Evolutionary conservation across 2,797 vertebrate species (phyloP), one percentile per base, ranked within the genome.

Genomic region (Miichthys miiuy): DNA sequence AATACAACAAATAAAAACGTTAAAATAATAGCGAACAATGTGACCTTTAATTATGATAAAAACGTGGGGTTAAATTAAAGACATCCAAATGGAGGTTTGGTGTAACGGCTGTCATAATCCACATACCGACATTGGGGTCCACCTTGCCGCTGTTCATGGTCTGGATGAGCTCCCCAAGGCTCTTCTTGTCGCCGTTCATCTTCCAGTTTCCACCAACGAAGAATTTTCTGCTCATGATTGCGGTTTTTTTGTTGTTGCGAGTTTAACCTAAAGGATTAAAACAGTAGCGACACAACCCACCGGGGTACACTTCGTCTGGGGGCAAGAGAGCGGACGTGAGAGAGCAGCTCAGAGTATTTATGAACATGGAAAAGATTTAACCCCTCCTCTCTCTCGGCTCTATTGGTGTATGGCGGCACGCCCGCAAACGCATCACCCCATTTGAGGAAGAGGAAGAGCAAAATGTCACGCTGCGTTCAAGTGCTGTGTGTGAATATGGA

Each of bases 201-300:
- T 99, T 99, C 98, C 98, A 99, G 94, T 99, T 99, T 5, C 97
- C 98, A 79, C 98, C 97, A 0, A 99, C 98, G 88, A 98, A 99
- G 90, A 99, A 99, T 92, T 98, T 99, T 89, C 98, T 97, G 89
- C 91, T 92, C 98, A 99, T 99, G 83, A n/a, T 92, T 92, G 87
- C 84, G 51, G 0, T 68, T 65, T 25, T 47, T 47, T 27, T 56
- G 20, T 55, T 18, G 5, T 0, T 9, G 1, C 2, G 38, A 3
- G 57, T 55, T 67, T 25, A 11, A 12, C 34, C 34, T 38, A 38
- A 2, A 13, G 50, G 68, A 63, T 58, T 8, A 13, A 55, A 74
- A 16, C 58, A 38, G 72, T 57, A 13, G n/a, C 3, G 6, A 74
- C 4, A 74, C 4, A 9, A 23, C 0, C 57, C 1, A 60, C 38